Evolutionary conservation across 2,797 vertebrate species (phyloP).

Genomic region (Typhlichthys eigenmanni): DNA sequence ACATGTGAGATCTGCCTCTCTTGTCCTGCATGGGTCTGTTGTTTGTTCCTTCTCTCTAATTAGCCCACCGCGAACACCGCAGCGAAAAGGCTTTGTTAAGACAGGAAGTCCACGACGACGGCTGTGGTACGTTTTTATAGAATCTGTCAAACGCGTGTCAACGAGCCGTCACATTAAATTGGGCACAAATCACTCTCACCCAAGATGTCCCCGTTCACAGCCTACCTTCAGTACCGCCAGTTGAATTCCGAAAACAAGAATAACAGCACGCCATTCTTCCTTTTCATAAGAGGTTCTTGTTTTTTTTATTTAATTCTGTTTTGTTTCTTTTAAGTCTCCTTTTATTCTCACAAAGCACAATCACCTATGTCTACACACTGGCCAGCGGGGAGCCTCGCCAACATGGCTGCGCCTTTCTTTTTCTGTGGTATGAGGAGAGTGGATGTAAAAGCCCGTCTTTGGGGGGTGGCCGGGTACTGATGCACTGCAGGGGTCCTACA

Average conservation of each 20-base stretch:
- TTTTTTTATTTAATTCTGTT: background rate
- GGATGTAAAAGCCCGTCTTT: conserved; percentile 62
- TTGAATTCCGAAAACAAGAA: conserved; percentile 54
- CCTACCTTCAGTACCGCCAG: conserved; percentile 33
- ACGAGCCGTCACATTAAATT: conserved; percentile 39
- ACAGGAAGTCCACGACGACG: conserved; percentile 55
- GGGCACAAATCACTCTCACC: conserved; percentile 64
- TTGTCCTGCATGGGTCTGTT: too few relatives aligned
- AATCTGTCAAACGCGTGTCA: conserved; percentile 62
- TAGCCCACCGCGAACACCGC: conserved; percentile 33
- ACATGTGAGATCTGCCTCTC: too few relatives aligned
- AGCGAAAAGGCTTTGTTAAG: conserved; percentile 46
- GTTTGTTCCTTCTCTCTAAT: conserved; percentile 43
- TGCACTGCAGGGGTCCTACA: conserved; percentile 69
- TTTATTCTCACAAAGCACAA: conserved; percentile 43
- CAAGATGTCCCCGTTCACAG: conserved; percentile 50
- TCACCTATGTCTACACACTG: conserved; percentile 61
- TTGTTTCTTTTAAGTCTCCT: too few relatives aligned
- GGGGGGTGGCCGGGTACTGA: conserved; percentile 63
- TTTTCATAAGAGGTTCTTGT: conserved; percentile 15
- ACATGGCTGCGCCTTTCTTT: conserved; percentile 49
- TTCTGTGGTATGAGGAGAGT: conserved; percentile 38
- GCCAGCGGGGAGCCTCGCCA: conserved; percentile 59
- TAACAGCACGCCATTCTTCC: conserved; percentile 55
- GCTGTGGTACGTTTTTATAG: conserved; percentile 44